Conservation (phyloP, 2,888 invertebrate genomes). For the Pristionchus fissidentatus region DNA sequence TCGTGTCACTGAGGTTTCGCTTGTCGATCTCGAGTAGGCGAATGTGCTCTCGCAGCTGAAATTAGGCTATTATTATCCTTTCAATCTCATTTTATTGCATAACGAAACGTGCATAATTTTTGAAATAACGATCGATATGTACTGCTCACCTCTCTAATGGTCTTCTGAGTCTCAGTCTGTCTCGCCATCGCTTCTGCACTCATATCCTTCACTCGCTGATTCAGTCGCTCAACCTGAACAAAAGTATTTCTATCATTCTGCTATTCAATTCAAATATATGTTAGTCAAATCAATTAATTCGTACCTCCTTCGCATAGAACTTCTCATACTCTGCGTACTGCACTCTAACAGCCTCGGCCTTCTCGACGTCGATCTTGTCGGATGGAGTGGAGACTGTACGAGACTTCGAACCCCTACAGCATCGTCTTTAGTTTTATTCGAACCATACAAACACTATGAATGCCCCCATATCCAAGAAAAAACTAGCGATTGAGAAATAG, state of each 20-base stretch:
- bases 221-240: slow-evolving; percentile 64
- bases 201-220: slow-evolving; percentile 67
- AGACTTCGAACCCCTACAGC: slow-evolving; percentile 24
- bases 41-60: slow-evolving; percentile 70
- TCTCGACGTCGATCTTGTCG: slow-evolving; percentile 64
- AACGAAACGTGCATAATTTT: neutral
- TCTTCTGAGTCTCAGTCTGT: slow-evolving; percentile 62
- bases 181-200: slow-evolving; percentile 60
- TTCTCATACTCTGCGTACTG: slow-evolving; percentile 74
- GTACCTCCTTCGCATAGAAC: slow-evolving; percentile 71
- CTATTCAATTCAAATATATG: no score
- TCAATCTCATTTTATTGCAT: neutral
- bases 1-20: slow-evolving; percentile 66
- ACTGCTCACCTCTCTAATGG: slow-evolving; percentile 56
- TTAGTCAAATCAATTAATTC: neutral
- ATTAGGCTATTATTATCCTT: neutral
- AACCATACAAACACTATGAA: neutral
- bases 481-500: neutral
- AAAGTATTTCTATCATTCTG: neutral
- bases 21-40: slow-evolving; percentile 74
- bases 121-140: neutral
- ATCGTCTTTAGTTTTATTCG: no score
- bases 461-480: neutral
- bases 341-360: slow-evolving; percentile 67
- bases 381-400: slow-evolving; percentile 44